Evolutionary conservation across 2,113 vertebrate species (phyloP).

Genomic region (Toxotes chatareus): DNA sequence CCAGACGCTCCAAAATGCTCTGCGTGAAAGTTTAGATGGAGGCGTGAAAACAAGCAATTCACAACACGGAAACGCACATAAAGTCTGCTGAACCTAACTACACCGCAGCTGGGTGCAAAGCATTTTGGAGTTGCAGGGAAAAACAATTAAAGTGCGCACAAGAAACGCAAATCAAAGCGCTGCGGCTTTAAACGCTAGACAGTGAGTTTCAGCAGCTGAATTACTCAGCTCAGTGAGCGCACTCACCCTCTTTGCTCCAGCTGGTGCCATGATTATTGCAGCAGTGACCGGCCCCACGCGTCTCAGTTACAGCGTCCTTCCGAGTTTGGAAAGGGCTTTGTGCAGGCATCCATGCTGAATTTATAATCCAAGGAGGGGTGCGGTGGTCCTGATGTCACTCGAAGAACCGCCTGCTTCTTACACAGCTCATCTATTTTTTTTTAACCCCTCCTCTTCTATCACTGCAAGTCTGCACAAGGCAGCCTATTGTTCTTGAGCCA

Average conservation of each 20-base stretch:
- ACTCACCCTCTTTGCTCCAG: conserved; percentile 78
- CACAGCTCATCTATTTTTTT: neutral
- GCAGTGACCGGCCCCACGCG: conserved; percentile 30
- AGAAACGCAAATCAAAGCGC: too few species aligned
- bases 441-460: neutral
- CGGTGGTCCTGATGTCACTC: conserved; percentile 59
- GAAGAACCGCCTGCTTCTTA: conserved; percentile 36
- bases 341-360: neutral
- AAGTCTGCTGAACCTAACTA: too few species aligned
- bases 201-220: too few species aligned
- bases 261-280: conserved; percentile 80
- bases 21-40: conserved; percentile 51
- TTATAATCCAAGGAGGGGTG: conserved; percentile 68
- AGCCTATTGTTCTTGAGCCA: neutral
- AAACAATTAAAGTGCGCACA: too few species aligned
- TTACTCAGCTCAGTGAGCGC: neutral
- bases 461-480: neutral
- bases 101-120: too few species aligned
- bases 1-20: conserved; percentile 93
- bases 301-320: neutral
- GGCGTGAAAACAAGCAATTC: neutral
- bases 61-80: neutral
- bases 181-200: too few species aligned
- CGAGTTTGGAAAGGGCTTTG: conserved; percentile 35
- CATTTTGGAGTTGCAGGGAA: too few species aligned